Evolutionary conservation across 2,888 invertebrate species (phyloP).

Genomic region (Molorchus minor): DNA sequence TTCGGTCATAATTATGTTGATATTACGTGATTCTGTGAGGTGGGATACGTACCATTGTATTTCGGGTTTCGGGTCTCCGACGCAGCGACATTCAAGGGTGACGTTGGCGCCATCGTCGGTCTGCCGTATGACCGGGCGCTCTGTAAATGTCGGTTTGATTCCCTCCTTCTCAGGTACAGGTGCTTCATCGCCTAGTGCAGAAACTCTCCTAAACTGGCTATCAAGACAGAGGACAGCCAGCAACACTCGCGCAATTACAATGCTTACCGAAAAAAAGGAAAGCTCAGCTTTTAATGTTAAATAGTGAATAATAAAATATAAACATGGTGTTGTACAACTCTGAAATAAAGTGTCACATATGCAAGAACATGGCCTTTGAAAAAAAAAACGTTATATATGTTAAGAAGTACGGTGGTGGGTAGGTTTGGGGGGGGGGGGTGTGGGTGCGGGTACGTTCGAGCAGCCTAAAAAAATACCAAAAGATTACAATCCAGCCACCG

Average conservation of each 20-base stretch:
- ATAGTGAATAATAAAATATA: constrained; percentile 44
- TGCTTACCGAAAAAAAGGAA: constrained; percentile 58
- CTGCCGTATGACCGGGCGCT: constrained; percentile 96
- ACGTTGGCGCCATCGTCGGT: constrained; percentile 93
- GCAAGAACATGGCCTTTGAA: constrained; percentile 64
- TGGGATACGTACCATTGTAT: constrained; percentile 92
- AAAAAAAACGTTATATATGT: constrained; percentile 51
- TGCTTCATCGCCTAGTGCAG: constrained; percentile 88
- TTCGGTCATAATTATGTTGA: too few relatives aligned
- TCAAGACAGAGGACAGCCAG: constrained; percentile 60
- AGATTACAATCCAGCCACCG: constrained; percentile 44
- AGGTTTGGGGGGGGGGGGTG: constrained; percentile 49
- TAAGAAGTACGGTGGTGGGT: constrained; percentile 49
- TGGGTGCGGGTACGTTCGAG: constrained; percentile 39
- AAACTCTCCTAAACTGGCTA: constrained; percentile 62
- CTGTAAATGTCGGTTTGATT: constrained; percentile 97
- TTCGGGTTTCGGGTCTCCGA: constrained; percentile 95
- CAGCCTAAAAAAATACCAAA: constrained; percentile 51
- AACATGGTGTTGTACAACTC: constrained; percentile 51
- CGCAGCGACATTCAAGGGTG: constrained; percentile 96
- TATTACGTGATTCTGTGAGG: too few relatives aligned
- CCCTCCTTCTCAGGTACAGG: constrained; percentile 92
- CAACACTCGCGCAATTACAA: constrained; percentile 63
- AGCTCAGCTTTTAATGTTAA: constrained; percentile 64
- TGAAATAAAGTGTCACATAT: constrained; percentile 58